Evolutionary conservation across 2,888 invertebrate genomes (phyloP).

Genomic region (Epirrhoe alternata): DNA sequence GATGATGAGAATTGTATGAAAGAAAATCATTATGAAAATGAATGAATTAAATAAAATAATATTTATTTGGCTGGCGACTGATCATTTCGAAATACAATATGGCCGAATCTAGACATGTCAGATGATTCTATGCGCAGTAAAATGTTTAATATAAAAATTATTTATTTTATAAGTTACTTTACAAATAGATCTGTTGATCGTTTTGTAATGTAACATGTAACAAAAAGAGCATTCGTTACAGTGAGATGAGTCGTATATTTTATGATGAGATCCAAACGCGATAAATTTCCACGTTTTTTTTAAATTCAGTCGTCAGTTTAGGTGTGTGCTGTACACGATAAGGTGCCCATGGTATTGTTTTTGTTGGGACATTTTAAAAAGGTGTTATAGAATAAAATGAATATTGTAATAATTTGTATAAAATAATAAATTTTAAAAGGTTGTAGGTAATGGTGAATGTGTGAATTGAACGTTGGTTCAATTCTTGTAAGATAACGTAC

Average conservation of each 20-base stretch:
- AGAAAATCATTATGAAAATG: not conserved
- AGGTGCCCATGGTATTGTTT: conserved; percentile 20
- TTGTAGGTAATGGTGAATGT: not conserved
- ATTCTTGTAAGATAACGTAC: not conserved
- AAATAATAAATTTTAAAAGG: not conserved
- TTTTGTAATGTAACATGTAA: no score
- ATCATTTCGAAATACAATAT: not conserved
- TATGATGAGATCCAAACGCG: not conserved
- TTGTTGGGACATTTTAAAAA: conserved; percentile 12
- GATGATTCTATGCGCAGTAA: no score
- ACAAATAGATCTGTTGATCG: no score
- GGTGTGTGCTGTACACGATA: conserved; percentile 7
- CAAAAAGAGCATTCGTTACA: no score
- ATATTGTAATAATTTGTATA: not conserved
- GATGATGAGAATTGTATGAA: conserved; percentile 7
- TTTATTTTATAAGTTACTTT: no score
- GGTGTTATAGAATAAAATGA: not conserved
- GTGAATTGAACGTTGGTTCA: not conserved
- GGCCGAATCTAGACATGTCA: no score
- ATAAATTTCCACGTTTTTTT: not conserved
- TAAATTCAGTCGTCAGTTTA: not conserved
- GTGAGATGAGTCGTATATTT: no score
- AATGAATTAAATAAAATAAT: not conserved
- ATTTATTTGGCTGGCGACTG: not conserved
- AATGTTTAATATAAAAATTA: no score